phyloP scores from a whole-genome alignment of 92 coral and sea anemone species.

The Zoanthus sociatus region DNA sequence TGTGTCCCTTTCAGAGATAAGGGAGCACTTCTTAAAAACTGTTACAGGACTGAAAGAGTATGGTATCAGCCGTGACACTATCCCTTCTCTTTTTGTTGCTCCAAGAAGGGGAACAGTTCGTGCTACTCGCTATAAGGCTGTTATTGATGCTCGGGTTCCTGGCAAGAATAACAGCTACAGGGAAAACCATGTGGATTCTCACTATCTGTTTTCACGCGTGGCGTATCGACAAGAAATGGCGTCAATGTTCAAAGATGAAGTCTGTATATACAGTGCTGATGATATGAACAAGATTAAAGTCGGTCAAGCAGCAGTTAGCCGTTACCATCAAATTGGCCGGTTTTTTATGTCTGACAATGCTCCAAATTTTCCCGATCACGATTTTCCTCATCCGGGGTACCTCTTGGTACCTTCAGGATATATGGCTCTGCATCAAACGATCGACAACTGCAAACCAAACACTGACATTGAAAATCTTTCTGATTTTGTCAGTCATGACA shows the following conservation, averaged over 20 bases:
- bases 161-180: slow-evolving; percentile 18
- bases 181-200: slow-evolving; percentile 15
- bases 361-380: background rate
- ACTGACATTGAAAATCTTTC: background rate
- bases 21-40: slow-evolving; percentile 44
- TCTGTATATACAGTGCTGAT: background rate
- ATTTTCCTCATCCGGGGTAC: slow-evolving; percentile 10
- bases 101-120: slow-evolving; percentile 50
- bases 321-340: background rate
- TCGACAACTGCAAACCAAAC: no score
- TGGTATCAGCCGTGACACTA: slow-evolving; percentile 55
- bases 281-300: slow-evolving; percentile 11
- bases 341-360: slow-evolving; percentile 22
- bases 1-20: slow-evolving; percentile 48
- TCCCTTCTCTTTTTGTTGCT: slow-evolving; percentile 49
- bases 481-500: slow-evolving; percentile 16
- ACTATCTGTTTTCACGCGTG: background rate
- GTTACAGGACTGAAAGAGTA: slow-evolving; percentile 40
- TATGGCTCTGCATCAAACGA: no score
- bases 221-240: slow-evolving; percentile 1
- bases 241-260: slow-evolving; percentile 7
- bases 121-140: slow-evolving; percentile 1
- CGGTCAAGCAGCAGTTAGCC: slow-evolving; percentile 8
- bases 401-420: background rate
- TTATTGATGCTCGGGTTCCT: slow-evolving; percentile 48